Percentiles rank a stretch among this genome's conserved stretches.
phyloP scores from a whole-genome alignment of 1,140 invertebrate genomes.

The Drosophila mojavensis region DNA sequence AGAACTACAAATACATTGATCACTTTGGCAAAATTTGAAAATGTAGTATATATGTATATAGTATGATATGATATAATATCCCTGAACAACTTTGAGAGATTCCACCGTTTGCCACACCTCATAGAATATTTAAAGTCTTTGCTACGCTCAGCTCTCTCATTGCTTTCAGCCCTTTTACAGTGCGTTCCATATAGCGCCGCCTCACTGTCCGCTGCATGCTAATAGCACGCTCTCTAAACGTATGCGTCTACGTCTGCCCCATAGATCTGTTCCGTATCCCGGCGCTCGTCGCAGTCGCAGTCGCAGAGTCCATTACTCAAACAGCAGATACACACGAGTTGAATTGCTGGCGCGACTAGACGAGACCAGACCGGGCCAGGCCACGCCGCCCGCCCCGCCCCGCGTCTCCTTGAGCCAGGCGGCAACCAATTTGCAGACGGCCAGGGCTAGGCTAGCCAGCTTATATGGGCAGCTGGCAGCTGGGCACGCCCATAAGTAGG shows the following conservation, averaged over 20 bases:
- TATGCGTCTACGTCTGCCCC: conserved; percentile 35
- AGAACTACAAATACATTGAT: too few species aligned
- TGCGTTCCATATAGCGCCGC: background rate
- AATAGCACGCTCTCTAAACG: conserved; percentile 32
- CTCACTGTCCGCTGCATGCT: conserved; percentile 22
- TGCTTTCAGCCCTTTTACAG: too few species aligned
- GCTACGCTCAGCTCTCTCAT: too few species aligned
- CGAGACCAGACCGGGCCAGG: conserved; percentile 31
- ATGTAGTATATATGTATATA: too few species aligned
- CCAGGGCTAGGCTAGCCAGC: conserved; percentile 1
- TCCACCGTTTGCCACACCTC: too few species aligned
- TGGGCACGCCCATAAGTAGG: conserved; percentile 59
- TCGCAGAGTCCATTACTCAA: conserved; percentile 64
- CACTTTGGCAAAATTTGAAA: too few species aligned
- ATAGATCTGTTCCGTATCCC: conserved; percentile 33
- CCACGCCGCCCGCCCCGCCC: too few species aligned
- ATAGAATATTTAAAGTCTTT: too few species aligned
- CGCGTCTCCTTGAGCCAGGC: background rate
- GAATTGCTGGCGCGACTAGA: conserved; percentile 50
- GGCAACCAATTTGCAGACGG: background rate
- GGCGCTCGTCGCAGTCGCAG: conserved; percentile 22
- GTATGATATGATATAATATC: too few species aligned
- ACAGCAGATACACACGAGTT: conserved; percentile 29
- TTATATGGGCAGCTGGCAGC: background rate
- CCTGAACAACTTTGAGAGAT: too few species aligned